These are phyloP conservation scores for Centropus unirufus DNA, from an alignment of 2,113 vertebrate genomes.

Conservation along the genomic window DNA sequence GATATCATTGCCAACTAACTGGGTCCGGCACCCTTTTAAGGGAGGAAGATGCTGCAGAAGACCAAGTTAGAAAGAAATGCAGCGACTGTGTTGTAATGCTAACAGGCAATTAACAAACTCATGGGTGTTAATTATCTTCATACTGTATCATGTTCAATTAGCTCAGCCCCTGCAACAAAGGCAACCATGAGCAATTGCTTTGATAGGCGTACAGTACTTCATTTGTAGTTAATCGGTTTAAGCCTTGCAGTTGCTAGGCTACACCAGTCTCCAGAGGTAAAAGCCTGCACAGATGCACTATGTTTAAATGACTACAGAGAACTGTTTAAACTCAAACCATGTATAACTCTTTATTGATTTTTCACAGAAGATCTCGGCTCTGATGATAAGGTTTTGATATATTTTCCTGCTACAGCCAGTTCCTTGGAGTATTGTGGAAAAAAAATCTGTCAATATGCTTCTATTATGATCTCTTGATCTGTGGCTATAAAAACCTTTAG, in stretches of 20 bases:
- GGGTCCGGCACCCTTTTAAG: conserved; percentile 69
- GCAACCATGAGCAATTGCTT: conserved; percentile 87
- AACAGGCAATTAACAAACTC: conserved; percentile 91
- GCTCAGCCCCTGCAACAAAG: conserved; percentile 89
- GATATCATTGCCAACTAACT: conserved; percentile 72
- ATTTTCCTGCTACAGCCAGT: conserved; percentile 94
- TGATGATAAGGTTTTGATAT: conserved; percentile 99
- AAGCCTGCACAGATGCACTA: conserved; percentile 89
- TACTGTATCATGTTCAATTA: conserved; percentile 91
- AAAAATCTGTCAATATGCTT: conserved; percentile 98
- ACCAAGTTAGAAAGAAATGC: conserved; percentile 77
- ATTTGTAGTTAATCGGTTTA: conserved; percentile 94
- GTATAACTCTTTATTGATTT: conserved; percentile 99
- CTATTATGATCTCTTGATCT: conserved; percentile 99
- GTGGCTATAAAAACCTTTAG: conserved; percentile 96
- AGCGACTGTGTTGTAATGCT: conserved; percentile 85
- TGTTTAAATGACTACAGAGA: conserved; percentile 99
- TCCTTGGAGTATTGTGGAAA: conserved; percentile 92
- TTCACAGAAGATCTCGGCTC: conserved; percentile 96
- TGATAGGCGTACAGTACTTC: conserved; percentile 89
- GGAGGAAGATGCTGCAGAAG: conserved; percentile 71
- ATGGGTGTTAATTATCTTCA: conserved; percentile 90
- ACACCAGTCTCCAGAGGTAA: conserved; percentile 85
- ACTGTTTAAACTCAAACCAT: conserved; percentile 99
- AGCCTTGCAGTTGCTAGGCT: conserved; percentile 90